A percentile compares a stretch with the other conserved stretches of the same genome.
phyloP scores from a whole-genome alignment of 92 coral and sea anemone species.

The Porites cylindrica region DNA sequence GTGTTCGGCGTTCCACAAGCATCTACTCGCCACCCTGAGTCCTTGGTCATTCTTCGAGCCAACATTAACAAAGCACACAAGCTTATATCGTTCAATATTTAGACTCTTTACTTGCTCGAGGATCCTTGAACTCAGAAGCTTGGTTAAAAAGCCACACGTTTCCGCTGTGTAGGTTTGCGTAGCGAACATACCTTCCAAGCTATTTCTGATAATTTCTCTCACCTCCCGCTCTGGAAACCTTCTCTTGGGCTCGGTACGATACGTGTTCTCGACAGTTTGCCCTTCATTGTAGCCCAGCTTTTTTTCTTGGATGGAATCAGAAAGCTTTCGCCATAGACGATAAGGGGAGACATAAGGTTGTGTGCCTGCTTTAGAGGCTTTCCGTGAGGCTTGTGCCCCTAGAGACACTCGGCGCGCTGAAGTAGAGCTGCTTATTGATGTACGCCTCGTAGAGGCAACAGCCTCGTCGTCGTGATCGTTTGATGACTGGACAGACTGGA shows the following conservation, averaged over 20 bases:
- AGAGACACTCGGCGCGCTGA: constrained; percentile 17
- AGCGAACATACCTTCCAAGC: constrained; percentile 55
- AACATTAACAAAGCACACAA: constrained; percentile 82
- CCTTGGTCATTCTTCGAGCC: constrained; percentile 75
- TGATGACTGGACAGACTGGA: constrained; percentile 26
- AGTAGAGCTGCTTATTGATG: not conserved
- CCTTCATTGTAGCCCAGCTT: not conserved
- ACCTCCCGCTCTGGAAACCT: constrained; percentile 76
- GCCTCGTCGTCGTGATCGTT: constrained; percentile 26
- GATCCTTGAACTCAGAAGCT: constrained; percentile 80
- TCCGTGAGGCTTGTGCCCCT: not conserved
- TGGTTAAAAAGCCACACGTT: constrained; percentile 71
- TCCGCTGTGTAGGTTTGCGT: constrained; percentile 54
- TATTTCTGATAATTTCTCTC: constrained; percentile 67
- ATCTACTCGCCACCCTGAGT: constrained; percentile 84
- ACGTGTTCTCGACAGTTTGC: constrained; percentile 78
- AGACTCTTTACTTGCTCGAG: constrained; percentile 77
- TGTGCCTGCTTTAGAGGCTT: constrained; percentile 32
- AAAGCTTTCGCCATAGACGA: constrained; percentile 55
- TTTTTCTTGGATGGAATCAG: constrained; percentile 22
- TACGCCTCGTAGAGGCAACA: not conserved
- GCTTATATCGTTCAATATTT: constrained; percentile 80
- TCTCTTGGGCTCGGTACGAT: constrained; percentile 84
- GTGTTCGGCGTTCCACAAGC: constrained; percentile 87
- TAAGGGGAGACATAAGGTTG: constrained; percentile 57